Evolutionary conservation across 2,797 vertebrate genomes (phyloP), one percentile per base, ranked within the genome.

Genomic region (Molossus alvarezi): DNA sequence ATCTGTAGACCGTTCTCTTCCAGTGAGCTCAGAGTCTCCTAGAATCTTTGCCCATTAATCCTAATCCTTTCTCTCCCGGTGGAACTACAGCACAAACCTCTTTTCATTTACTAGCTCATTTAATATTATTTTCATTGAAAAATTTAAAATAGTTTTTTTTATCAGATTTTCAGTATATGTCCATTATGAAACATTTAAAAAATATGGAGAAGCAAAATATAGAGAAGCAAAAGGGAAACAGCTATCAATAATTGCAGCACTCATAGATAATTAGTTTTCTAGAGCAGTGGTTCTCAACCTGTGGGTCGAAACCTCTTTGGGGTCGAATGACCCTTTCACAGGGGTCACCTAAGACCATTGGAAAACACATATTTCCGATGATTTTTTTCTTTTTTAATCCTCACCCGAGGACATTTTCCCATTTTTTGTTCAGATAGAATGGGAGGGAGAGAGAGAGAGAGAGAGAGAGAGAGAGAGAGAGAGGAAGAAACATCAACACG

Each of bases 111-210:
- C 12, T 69, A 55, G 60, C 5, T 20, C 5, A 25, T 79, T 77
- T 72, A 89, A 41, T 14, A 41, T 10, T 90, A 82, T 71, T 71
- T 67, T n/a, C 48, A 82, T 62, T 72, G 29, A 81, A 95, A 93
- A 80, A 27, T 91, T 51, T 81, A 75, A 90, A 94, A 11, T 77
- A 67, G 21, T 79, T 87, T 81, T 95, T 93, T 29, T 87, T n/a
- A 25, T 20, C 51, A 86, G 55, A 89, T 79, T 86, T 87, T 17
- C 10, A 79, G 5, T 69, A 12, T 86, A 58, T 87, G n/a, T n/a
- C 23, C 57, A 84, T 84, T 88, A 21, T 33, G 62, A 92, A 90
- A 84, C 18, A 48, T 12, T 89, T 75, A 94, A 62, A 62, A 76
- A 95, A 90, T 65, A 45, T 11, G 67, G n/a, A 83, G 57, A 94